These are phyloP conservation scores for Cyprinodon diabolis DNA, from an alignment of 2,797 vertebrate species.

Conservation along the genomic window DNA sequence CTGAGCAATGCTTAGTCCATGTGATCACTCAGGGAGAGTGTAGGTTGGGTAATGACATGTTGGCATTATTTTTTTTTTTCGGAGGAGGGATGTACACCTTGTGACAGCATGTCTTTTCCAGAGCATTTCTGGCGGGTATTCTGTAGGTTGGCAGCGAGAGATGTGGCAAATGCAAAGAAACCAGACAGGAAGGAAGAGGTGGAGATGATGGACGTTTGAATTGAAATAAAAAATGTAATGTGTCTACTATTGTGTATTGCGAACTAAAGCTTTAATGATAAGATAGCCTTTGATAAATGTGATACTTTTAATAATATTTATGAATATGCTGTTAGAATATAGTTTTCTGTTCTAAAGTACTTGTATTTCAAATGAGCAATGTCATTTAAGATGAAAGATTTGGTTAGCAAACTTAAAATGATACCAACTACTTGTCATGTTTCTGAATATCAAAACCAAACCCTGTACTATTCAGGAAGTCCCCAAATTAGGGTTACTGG, in stretches of 20 bases:
- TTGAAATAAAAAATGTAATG: constrained; percentile 47
- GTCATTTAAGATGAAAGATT: constrained; percentile 9
- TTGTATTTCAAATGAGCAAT: constrained; percentile 4
- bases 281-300: constrained; percentile 29
- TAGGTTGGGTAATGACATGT: constrained; percentile 72
- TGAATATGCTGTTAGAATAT: no score
- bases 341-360: no score
- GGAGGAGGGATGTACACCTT: constrained; percentile 20
- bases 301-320: no score
- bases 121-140: constrained; percentile 45
- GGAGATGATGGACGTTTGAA: constrained; percentile 42
- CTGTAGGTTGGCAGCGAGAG: constrained; percentile 41
- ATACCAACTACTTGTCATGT: not conserved
- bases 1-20: constrained; percentile 75
- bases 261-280: constrained; percentile 32
- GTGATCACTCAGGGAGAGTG: constrained; percentile 68
- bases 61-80: constrained; percentile 32
- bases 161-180: constrained; percentile 59
- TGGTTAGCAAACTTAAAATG: not conserved
- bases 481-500: not conserved
- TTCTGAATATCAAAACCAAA: constrained; percentile 5
- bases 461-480: not conserved
- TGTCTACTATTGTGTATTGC: constrained; percentile 42
- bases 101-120: constrained; percentile 57
- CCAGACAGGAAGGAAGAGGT: constrained; percentile 48